Evolutionary conservation across 92 coral and sea anemone species (phyloP), one percentile per base, ranked within the genome.

Genomic region (Desmophyllum pertusum): DNA sequence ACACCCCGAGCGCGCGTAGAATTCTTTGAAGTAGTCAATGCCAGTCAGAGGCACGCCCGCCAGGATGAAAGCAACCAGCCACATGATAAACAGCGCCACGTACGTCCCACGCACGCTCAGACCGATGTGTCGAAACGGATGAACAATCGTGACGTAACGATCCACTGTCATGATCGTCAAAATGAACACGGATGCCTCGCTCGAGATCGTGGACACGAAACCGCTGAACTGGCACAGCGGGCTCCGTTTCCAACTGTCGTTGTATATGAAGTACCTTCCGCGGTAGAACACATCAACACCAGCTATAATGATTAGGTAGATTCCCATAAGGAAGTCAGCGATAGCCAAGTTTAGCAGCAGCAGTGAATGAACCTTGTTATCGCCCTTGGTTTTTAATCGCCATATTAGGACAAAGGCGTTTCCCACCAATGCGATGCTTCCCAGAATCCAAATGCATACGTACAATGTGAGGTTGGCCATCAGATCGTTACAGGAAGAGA

Each of bases 111-210:
- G 78, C 52, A 86, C 83, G 38, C 87, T 87, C 23, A 94, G 84
- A 65, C 94, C 90, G 35, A 89, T 76, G 76, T 90, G 92, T 48
- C 88, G 83, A 29, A 91, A 81, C 31, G 98, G 98, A 75, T 94
- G 93, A 31, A 88, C 89, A 15, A 96, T 94, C 68, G 94, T 91
- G 53, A 96, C 87, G 79, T 92, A 88, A 66, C 98, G 96, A 78
- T 96, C 98, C 13, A 84, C 66, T 1, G 98, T 96, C 93, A 96
- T 96, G 64, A 90, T 83, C 21, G 98, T 90, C 23, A 96, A 81
- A 50, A 91, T 96, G 53, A 94, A 90, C 50, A 96, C 98, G 3
- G 98, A 96, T 2, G 98, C 98, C 63, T 96, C 98, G 55, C 98
- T 91, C 5, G 98, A 92, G 62, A 94, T 76, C 1, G 98, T 94